Conservation (phyloP, 2,797 vertebrate species). For the Alfaro cultratus region DNA sequence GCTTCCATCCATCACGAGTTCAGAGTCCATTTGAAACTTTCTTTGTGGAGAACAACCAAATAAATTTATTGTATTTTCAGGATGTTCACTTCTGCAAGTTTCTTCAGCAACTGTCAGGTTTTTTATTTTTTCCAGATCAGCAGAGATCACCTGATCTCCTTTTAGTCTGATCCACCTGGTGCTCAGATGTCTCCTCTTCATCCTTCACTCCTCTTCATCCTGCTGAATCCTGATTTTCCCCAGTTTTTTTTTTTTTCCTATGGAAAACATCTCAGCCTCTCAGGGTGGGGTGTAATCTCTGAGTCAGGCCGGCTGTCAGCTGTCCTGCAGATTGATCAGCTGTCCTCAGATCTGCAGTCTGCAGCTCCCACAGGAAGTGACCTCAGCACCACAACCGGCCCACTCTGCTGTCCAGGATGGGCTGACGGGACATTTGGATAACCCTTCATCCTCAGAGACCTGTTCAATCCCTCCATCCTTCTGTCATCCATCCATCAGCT, state of each 20-base stretch:
- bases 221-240: not conserved
- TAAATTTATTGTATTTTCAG: no score
- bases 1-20: no score
- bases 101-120: no score
- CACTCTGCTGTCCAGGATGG: not conserved
- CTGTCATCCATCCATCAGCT: not conserved
- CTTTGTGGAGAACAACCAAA: no score
- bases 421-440: conserved; percentile 36
- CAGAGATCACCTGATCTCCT: not conserved
- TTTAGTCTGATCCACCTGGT: rapidly evolving
- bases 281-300: conserved; percentile 11
- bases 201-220: not conserved
- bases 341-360: conserved; percentile 43
- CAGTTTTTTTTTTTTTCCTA: not conserved
- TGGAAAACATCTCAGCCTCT: not conserved
- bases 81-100: no score
- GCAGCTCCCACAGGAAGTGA: conserved; percentile 43
- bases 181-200: not conserved
- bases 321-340: conserved; percentile 32
- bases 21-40: no score
- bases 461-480: conserved; percentile 9
- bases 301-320: conserved; percentile 44
- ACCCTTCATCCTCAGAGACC: conserved; percentile 31
- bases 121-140: no score
- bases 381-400: conserved; percentile 16